Evolutionary conservation across 2,797 vertebrate genomes (phyloP).

Genomic region (Pseudochirops corinnae): DNA sequence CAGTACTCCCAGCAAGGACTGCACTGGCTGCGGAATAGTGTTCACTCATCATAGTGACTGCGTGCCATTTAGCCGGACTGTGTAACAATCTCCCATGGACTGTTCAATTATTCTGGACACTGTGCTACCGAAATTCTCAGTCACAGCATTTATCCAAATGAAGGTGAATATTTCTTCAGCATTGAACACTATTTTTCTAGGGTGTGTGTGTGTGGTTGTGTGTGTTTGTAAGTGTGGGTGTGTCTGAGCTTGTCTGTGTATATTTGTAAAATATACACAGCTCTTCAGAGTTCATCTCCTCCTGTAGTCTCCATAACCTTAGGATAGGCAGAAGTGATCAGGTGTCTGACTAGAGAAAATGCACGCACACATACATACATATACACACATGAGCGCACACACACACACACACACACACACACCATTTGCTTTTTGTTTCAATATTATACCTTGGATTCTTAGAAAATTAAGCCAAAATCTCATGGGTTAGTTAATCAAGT

Average conservation of each 20-base stretch:
- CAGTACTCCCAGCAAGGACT: constrained; percentile 98
- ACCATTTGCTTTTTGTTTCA: constrained; percentile 64
- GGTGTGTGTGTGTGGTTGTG: constrained; percentile 52
- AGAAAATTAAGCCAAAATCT: constrained; percentile 81
- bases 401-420: constrained; percentile 60
- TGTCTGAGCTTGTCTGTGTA: constrained; percentile 51
- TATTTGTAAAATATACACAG: constrained; percentile 69
- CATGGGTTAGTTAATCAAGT: constrained; percentile 76
- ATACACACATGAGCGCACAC: constrained; percentile 19
- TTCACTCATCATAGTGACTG: constrained; percentile 90
- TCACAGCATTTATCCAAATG: constrained; percentile 82
- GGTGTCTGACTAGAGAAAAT: constrained; percentile 46
- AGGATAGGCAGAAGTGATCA: constrained; percentile 74
- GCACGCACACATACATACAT: background rate
- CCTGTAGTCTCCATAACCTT: constrained; percentile 75
- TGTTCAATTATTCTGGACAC: constrained; percentile 84
- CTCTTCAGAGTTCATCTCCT: constrained; percentile 74
- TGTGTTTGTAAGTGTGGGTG: constrained; percentile 54
- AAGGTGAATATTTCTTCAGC: constrained; percentile 82
- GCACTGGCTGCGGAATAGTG: constrained; percentile 96
- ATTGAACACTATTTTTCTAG: constrained; percentile 77
- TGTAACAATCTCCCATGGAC: constrained; percentile 71
- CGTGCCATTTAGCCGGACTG: constrained; percentile 59
- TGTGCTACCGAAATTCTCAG: constrained; percentile 85
- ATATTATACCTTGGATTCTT: constrained; percentile 71